A percentile compares a stretch with the other conserved stretches of the same genome.
These are phyloP conservation scores for Drosophila pegasa DNA, from an alignment of 2,888 invertebrate genomes.

Conservation along the genomic window DNA sequence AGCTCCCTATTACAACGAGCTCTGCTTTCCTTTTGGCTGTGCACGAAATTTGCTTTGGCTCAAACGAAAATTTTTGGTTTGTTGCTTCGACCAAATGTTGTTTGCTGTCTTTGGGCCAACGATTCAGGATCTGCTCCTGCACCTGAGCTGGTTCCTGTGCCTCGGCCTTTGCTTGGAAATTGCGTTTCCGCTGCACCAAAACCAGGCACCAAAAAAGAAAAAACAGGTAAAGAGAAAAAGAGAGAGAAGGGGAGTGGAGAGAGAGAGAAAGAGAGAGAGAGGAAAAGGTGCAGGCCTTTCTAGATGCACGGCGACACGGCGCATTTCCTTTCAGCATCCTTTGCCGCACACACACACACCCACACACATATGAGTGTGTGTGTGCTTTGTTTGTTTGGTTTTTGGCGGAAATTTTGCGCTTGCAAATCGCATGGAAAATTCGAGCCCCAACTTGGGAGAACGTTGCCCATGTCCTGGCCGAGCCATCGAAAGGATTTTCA, in stretches of 20 bases:
- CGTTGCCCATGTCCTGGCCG: constrained; percentile 2
- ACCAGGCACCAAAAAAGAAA: constrained; percentile 7
- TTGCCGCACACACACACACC: constrained; percentile 27
- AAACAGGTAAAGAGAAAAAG: constrained; percentile 19
- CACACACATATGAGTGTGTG: constrained; percentile 2
- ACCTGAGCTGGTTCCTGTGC: constrained; percentile 13
- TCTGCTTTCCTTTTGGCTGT: constrained; percentile 14
- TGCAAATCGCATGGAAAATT: constrained; percentile 79
- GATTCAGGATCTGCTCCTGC: constrained; percentile 3
- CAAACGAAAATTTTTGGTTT: constrained; percentile 73
- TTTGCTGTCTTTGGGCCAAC: constrained; percentile 69
- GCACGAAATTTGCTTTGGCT: constrained; percentile 63
- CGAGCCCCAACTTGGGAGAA: constrained; percentile 59
- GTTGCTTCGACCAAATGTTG: constrained; percentile 61
- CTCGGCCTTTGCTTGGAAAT: constrained; percentile 58
- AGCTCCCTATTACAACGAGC: neutral
- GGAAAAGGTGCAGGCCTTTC: neutral
- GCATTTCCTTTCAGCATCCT: constrained; percentile 60
- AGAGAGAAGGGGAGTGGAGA: neutral
- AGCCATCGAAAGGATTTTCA: constrained; percentile 70
- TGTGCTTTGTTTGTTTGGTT: constrained; percentile 67
- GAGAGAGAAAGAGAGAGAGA: neutral
- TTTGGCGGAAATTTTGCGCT: constrained; percentile 79
- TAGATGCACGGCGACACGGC: constrained; percentile 39
- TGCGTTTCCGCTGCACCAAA: constrained; percentile 71